Evolutionary conservation across 64 coral and sea anemone genomes (phyloP), one percentile per base, ranked within the genome.

Genomic region (Actinia equina): DNA sequence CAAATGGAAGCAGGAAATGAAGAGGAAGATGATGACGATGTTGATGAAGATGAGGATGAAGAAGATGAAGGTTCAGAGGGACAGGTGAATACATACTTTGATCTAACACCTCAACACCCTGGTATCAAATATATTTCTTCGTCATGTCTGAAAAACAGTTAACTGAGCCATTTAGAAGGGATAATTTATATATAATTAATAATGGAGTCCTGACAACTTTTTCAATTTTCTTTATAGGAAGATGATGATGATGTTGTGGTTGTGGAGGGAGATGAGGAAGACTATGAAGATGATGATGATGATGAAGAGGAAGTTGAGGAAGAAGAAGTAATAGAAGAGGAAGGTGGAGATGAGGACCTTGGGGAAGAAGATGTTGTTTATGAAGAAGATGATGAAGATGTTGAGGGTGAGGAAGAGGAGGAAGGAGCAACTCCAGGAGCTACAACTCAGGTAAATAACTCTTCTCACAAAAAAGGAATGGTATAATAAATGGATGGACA

Each of bases 221-320:
- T 37, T 37, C 0, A 37, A 83, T 57, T 42, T 0, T 56, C 65
- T 54, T 71, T 70, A 25, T 49, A 89, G 20, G 79, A 84, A 4
- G 84, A 86, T 4, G 93, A 79, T 44, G 93, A 94, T 55, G 88
- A 90, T 2, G 93, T 87, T 11, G 93, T 86, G 5, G 88, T 90
- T 0, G 93, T 83, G 18, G 91, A 69, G 16, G 91, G 88, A 20
- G 87, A 88, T 11, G 91, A 90, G 18, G 93, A 91, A 7, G 85
- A 84, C 11, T 88, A 91, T 44, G 88, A 90, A 22, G 92, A 80
- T 20, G 93, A 91, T 77, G 93, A 90, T 42, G 93, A 91, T 45
- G 93, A 91, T 49, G 79, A 87, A 26, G 93, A 79, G 41, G 88
- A 90, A 56, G 89, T 65, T 45, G 85, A 87, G 22, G 89, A 90